Conservation (phyloP, 2,888 invertebrate genomes). For the Cactoblastis cactorum region DNA sequence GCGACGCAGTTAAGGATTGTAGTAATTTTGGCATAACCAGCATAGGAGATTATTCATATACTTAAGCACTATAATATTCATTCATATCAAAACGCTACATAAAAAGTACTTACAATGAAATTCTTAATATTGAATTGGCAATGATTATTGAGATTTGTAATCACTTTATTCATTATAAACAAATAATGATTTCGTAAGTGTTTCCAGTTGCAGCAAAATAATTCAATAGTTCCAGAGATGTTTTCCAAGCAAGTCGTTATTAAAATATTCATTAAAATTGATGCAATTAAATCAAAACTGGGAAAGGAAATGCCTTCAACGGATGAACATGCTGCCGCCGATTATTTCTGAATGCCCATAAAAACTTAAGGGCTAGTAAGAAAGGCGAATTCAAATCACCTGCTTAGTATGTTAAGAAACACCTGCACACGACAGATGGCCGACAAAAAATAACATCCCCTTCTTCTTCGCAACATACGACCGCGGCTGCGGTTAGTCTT, state of each 20-base stretch:
- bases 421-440: slow-evolving; percentile 72
- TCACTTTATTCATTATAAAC: too few species aligned
- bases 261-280: background rate
- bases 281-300: slow-evolving; percentile 13
- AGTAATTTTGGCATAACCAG: slow-evolving; percentile 1
- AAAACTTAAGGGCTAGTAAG: slow-evolving; percentile 32
- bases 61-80: too few species aligned
- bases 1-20: background rate
- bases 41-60: background rate
- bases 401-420: slow-evolving; percentile 69
- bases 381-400: slow-evolving; percentile 67
- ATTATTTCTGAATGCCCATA: slow-evolving; percentile 15
- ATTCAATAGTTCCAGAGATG: too few species aligned
- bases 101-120: too few species aligned
- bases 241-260: too few species aligned
- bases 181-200: too few species aligned
- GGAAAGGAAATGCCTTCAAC: slow-evolving; percentile 17
- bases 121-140: too few species aligned
- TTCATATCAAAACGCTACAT: too few species aligned
- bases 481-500: slow-evolving; percentile 1
- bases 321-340: slow-evolving; percentile 3
- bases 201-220: too few species aligned
- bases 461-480: slow-evolving; percentile 17
- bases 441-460: slow-evolving; percentile 51
- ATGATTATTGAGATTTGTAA: too few species aligned